Base-by-base conservation (phyloP, 2,888 invertebrate species). In the Stenodema calcarata region DNA sequence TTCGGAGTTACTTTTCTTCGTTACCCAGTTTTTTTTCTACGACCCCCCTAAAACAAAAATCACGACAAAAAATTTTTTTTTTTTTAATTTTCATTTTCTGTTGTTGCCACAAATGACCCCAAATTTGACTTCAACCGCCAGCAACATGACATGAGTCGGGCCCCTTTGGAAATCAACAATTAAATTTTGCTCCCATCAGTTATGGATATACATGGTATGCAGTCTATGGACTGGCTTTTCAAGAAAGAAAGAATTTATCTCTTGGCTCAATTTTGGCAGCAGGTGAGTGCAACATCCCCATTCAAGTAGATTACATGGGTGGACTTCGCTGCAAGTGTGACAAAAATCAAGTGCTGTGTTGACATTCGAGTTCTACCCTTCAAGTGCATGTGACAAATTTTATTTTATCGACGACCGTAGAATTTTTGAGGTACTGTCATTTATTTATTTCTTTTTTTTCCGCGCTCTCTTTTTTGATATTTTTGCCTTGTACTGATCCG, bases 141-240 rank as follows among this genome's bases (percentile, higher is more conserved):
- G 35, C 73, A 73, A 73, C 78, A 78, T 78, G 78, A 78, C 78
- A 78, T 78, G 78, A 78, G 41, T 44, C 44, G 78, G 78, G 44
- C 18, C 81, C 54, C 30, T 28, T 35, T 30, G 27, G 18, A 30
- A 84, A 30, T 47, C 6, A n/a, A 14, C 69, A 41, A 44, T 73
- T 7, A 16, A 69, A 69, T 28, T 81, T 54, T 41, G 18, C 54
- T 35, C 50, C 35, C 30, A 16, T 35, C 81, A 87, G 83, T 79
- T 83, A 96, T 96, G 94, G 96, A 97, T 94, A 95, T 96, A 93
- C 96, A 96, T 94, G 95, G 96, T 93, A 96, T 96, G 95, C 96
- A 96, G 94, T 96, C 96, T 92, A 96, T 97, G 97, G 97, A 97
- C 94, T 97, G 97, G 97, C 95, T 97, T 92, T 97, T 97, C 94